These are phyloP conservation scores for Camelus dromedarius DNA, from an alignment of 2,113 vertebrate species.

Conservation along the genomic window DNA sequence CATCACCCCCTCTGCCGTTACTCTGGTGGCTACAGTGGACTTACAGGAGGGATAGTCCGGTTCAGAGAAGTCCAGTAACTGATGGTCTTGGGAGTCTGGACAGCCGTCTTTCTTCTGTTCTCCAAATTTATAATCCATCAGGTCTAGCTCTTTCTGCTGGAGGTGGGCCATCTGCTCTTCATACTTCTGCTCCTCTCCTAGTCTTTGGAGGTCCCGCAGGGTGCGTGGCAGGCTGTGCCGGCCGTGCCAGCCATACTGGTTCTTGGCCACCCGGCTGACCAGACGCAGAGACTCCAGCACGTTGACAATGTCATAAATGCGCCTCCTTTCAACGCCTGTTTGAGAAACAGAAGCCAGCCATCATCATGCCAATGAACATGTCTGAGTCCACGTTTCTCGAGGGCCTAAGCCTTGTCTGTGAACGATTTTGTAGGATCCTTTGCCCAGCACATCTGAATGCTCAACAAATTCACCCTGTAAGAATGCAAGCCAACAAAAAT, in stretches of 20 bases:
- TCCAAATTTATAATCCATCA: slow-evolving; percentile 80
- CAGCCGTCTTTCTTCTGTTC: slow-evolving; percentile 81
- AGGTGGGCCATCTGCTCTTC: slow-evolving; percentile 91
- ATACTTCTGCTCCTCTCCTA: slow-evolving; percentile 92
- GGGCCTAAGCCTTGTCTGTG: background rate
- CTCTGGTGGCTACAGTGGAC: slow-evolving; percentile 13
- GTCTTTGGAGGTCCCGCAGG: slow-evolving; percentile 90
- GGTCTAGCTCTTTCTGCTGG: slow-evolving; percentile 85
- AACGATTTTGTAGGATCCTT: background rate
- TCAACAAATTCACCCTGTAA: background rate
- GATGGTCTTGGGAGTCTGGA: slow-evolving; percentile 81
- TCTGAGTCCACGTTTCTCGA: background rate
- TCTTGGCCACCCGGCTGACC: slow-evolving; percentile 96
- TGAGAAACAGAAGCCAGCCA: background rate
- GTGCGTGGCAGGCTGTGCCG: slow-evolving; percentile 90
- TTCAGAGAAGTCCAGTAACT: slow-evolving; percentile 85
- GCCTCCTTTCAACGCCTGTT: slow-evolving; percentile 94
- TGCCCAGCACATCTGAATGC: background rate
- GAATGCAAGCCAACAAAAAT: background rate
- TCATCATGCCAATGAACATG: background rate
- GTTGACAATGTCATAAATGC: slow-evolving; percentile 97
- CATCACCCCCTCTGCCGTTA: background rate
- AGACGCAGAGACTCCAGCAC: slow-evolving; percentile 95
- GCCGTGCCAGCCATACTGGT: slow-evolving; percentile 96
- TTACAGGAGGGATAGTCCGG: slow-evolving; percentile 89